phyloP scores from a whole-genome alignment of 2,888 invertebrate genomes.

The Chromoteleia sp. region DNA sequence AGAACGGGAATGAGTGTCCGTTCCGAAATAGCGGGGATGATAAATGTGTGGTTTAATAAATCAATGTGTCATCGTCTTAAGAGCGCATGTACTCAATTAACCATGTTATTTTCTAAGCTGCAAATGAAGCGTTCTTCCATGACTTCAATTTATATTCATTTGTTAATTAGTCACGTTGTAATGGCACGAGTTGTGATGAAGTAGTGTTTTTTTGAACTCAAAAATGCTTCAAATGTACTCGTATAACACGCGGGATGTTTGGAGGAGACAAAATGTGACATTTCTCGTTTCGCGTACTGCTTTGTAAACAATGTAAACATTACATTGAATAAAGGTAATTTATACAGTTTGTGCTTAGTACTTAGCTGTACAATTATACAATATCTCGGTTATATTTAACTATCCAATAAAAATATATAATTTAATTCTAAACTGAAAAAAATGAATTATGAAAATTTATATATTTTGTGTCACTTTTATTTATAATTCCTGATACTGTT shows the following conservation, averaged over 20 bases:
- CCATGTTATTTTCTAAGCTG: constrained; percentile 64
- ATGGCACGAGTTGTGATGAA: constrained; percentile 17
- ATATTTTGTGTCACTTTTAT: too few relatives aligned
- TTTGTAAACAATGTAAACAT: too few relatives aligned
- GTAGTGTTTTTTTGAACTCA: constrained; percentile 23
- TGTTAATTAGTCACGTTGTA: constrained; percentile 54
- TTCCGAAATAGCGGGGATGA: constrained; percentile 64
- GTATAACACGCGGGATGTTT: constrained; percentile 1
- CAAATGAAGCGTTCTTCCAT: constrained; percentile 59
- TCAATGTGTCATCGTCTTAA: constrained; percentile 68
- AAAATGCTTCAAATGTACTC: constrained; percentile 23
- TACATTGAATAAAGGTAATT: too few relatives aligned
- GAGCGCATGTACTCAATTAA: constrained; percentile 62
- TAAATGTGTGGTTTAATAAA: constrained; percentile 69
- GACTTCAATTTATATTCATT: constrained; percentile 63
- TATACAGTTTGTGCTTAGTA: too few relatives aligned
- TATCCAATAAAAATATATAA: too few relatives aligned
- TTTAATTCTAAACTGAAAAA: too few relatives aligned
- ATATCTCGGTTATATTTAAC: too few relatives aligned
- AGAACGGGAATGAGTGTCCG: constrained; percentile 66
- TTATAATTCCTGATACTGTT: too few relatives aligned
- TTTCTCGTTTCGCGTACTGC: too few relatives aligned
- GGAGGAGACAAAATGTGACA: neutral
- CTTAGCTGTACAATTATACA: too few relatives aligned
- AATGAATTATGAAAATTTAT: too few relatives aligned